Conservation (phyloP, 1,140 invertebrate genomes). For the Oryctes rhinoceros region DNA sequence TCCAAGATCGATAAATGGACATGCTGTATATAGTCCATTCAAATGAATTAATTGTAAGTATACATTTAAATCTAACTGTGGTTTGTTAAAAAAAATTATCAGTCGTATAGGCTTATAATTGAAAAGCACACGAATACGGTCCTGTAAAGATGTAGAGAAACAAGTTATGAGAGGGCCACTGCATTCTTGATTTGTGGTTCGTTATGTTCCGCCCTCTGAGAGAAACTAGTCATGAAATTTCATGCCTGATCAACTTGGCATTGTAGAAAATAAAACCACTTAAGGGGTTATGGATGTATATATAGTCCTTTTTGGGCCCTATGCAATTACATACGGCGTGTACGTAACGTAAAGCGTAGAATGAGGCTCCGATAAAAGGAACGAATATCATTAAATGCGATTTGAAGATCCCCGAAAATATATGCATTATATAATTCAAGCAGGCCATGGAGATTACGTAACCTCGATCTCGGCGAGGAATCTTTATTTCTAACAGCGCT, state of each 20-base stretch:
- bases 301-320: neutral
- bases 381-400: too few species aligned
- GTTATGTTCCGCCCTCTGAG: constrained; percentile 51
- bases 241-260: constrained; percentile 44
- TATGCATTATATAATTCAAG: too few species aligned
- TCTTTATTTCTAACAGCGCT: neutral
- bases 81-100: too few species aligned
- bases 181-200: constrained; percentile 53
- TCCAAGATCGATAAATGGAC: too few species aligned
- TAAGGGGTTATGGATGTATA: constrained; percentile 35
- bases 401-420: too few species aligned
- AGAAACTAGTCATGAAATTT: constrained; percentile 47
- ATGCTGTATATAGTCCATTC: too few species aligned
- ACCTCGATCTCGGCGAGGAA: neutral
- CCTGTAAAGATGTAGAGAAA: constrained; percentile 47
- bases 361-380: neutral
- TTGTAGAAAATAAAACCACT: constrained; percentile 41
- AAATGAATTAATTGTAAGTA: too few species aligned
- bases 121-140: constrained; percentile 38
- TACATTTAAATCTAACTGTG: too few species aligned
- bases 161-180: constrained; percentile 50
- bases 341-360: neutral
- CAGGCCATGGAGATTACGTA: neutral
- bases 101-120: too few species aligned
- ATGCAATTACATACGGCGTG: neutral